Evolutionary conservation across 1,140 invertebrate genomes (phyloP).

Genomic region (Drosophila ercepeae): DNA sequence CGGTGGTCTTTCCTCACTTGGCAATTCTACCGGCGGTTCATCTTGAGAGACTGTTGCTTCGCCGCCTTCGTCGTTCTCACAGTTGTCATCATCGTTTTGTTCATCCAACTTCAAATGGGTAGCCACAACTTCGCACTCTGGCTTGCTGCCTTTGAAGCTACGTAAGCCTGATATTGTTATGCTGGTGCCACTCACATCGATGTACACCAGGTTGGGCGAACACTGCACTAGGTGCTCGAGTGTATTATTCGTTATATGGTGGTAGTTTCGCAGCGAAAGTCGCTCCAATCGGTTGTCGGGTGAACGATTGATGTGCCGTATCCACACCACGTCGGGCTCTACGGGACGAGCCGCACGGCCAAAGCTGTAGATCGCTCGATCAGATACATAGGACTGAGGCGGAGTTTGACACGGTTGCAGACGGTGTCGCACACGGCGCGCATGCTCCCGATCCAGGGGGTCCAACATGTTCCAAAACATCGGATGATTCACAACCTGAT

Average conservation of each 20-base stretch:
- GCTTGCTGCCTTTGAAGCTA: slow-evolving; percentile 85
- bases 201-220: slow-evolving; percentile 85
- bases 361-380: slow-evolving; percentile 80
- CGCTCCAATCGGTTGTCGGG: slow-evolving; percentile 73
- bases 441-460: slow-evolving; percentile 56
- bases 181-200: slow-evolving; percentile 87
- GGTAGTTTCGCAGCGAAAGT: slow-evolving; percentile 86
- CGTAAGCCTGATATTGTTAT: slow-evolving; percentile 85
- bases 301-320: slow-evolving; percentile 70
- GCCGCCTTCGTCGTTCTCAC: background rate
- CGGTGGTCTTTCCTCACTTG: slow-evolving; percentile 10
- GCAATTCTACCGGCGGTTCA: background rate
- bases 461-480: slow-evolving; percentile 80
- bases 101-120: slow-evolving; percentile 65
- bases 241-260: slow-evolving; percentile 87
- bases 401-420: slow-evolving; percentile 6
- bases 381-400: slow-evolving; percentile 56
- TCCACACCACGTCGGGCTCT: slow-evolving; percentile 75
- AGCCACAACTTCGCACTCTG: slow-evolving; percentile 85
- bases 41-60: background rate
- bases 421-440: slow-evolving; percentile 29
- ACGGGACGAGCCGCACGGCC: slow-evolving; percentile 68
- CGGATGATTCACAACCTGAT: slow-evolving; percentile 70
- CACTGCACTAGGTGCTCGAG: slow-evolving; percentile 86
- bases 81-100: background rate